Evolutionary conservation across 2,888 invertebrate genomes (phyloP), one percentile per base, ranked within the genome.

Genomic region (Ochropleura leucogaster): DNA sequence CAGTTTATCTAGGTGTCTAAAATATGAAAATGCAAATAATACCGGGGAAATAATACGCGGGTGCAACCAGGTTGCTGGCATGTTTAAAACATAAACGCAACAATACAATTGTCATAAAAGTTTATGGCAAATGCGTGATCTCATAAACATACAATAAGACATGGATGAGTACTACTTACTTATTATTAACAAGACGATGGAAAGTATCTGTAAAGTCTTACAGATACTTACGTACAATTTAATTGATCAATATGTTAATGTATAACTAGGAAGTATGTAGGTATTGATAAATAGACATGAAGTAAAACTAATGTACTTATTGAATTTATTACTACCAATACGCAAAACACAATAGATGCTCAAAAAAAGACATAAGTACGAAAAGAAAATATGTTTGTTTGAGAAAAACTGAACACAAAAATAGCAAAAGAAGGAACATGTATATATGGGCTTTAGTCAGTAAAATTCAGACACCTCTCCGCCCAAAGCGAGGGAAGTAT

Each of bases 91-190:
- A 68, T 72, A 67, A 59, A 72, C 3, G 42, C 53, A 40, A 40
- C 60, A 51, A n/a, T 62, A 67, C 57, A 66, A 72, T 42, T 66
- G 47, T 62, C 67, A 66, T 82, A 82, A 78, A 80, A 78, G 57
- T 78, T 80, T 68, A 82, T 69, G 59, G 16, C 83, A 47, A 69
- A 59, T 53, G 20, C 72, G 72, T 72, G 79, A 10, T 68, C 59
- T 44, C 65, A 69, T 78, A 72, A 78, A 78, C 51, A 69, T 40
- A 55, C 20, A 16, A 30, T 2, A 30, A 2, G 30, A 30, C 30
- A 30, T 30, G 30, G 30, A 1, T 9, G 1, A 5, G 20, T 77
- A 60, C 40, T 46, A 16, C 16, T 20, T 73, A n/a, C 18, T n/a
- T 72, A 72, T 51, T 51, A 73, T 70, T 74, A 65, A 63, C 46